A percentile compares a stretch with the other conserved stretches of the same genome.
phyloP scores from a whole-genome alignment of 2,113 vertebrate species.

The Pteronura brasiliensis region DNA sequence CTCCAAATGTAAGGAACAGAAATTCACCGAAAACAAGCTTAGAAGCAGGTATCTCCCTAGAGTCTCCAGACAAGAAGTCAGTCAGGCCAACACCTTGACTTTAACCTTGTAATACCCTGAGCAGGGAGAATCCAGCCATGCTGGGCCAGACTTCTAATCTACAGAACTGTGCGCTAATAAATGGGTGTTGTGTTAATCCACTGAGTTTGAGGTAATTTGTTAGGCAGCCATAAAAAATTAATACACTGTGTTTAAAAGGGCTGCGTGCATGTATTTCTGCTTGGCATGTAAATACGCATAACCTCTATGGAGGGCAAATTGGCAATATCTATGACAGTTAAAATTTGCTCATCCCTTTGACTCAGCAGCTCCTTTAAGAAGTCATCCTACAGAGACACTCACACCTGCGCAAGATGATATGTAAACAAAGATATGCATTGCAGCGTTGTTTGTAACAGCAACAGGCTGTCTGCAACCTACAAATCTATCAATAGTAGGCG shows the following conservation, averaged over 20 bases:
- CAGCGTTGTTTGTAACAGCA: background rate
- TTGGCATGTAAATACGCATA: background rate
- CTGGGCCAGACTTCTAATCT: background rate
- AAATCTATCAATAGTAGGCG: background rate
- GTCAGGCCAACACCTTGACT: background rate
- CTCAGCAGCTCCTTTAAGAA: constrained; percentile 30
- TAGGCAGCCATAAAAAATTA: constrained; percentile 18
- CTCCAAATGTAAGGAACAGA: background rate
- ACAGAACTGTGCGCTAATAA: constrained; percentile 3
- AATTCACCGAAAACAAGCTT: background rate
- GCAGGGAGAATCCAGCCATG: background rate
- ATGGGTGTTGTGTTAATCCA: constrained; percentile 37
- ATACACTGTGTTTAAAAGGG: constrained; percentile 40
- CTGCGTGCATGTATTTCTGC: background rate
- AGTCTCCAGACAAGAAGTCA: background rate
- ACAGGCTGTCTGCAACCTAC: background rate
- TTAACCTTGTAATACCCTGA: background rate
- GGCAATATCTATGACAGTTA: constrained; percentile 43
- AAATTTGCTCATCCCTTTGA: constrained; percentile 21
- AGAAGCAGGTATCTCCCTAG: background rate
- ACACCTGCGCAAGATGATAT: background rate
- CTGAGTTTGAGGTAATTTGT: constrained; percentile 3
- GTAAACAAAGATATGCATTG: background rate
- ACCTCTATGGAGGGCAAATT: background rate
- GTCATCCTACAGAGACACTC: background rate